phyloP scores from a whole-genome alignment of 2,113 vertebrate species.

The Toxotes chatareus region DNA sequence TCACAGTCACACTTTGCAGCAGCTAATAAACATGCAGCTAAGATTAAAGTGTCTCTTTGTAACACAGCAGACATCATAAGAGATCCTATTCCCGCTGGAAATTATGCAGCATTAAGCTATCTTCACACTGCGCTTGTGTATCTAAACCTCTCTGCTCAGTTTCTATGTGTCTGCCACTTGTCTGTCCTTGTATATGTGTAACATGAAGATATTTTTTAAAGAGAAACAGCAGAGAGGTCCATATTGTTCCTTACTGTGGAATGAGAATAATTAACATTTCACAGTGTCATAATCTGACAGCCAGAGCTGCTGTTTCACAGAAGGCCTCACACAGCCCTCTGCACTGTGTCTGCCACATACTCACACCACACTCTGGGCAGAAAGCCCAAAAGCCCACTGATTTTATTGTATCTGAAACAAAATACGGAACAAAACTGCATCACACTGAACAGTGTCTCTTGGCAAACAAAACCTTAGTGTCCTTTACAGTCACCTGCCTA shows the following conservation, averaged over 20 bases:
- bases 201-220: conserved; percentile 21
- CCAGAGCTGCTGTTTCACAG: conserved; percentile 40
- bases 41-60: conserved; percentile 51
- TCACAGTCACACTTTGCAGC: conserved; percentile 58
- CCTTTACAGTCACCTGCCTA: background rate
- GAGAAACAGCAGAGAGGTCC: background rate
- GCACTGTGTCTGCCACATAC: conserved; percentile 26
- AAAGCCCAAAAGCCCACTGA: conserved; percentile 57
- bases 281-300: conserved; percentile 33
- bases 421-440: conserved; percentile 56
- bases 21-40: conserved; percentile 45
- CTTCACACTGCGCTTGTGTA: background rate
- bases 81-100: conserved; percentile 6
- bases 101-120: conserved; percentile 26
- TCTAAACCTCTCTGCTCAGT: background rate
- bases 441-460: conserved; percentile 44
- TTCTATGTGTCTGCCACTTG: conserved; percentile 6
- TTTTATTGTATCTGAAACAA: conserved; percentile 61
- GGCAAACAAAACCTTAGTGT: conserved; percentile 22
- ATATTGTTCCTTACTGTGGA: conserved; percentile 3
- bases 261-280: conserved; percentile 35
- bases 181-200: conserved; percentile 5
- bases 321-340: conserved; percentile 31
- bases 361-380: conserved; percentile 41
- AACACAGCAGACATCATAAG: conserved; percentile 13